A percentile compares a stretch with the other conserved stretches of the same genome.
Evolutionary conservation across 2,797 vertebrate species (phyloP).

Genomic region (Pipistrellus pygmaeus): DNA sequence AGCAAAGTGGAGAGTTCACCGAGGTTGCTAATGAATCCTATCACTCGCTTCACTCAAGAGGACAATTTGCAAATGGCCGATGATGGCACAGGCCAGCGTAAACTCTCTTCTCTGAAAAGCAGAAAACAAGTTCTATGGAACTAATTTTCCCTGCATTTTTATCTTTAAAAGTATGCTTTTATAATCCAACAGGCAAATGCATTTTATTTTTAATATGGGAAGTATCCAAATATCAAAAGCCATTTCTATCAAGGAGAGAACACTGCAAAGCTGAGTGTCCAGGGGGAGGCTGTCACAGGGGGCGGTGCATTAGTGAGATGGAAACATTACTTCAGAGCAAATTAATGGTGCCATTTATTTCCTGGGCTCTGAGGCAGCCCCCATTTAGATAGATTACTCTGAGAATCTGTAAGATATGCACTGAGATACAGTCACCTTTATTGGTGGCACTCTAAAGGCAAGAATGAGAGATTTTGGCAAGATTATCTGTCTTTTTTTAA

Average conservation of each 20-base stretch:
- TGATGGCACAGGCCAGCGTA: not conserved
- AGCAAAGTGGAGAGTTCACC: constrained; percentile 8
- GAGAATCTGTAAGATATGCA: constrained; percentile 36
- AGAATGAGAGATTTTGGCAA: constrained; percentile 28
- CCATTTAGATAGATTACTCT: constrained; percentile 59
- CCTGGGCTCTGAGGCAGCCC: constrained; percentile 48
- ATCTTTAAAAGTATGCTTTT: not conserved
- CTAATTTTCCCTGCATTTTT: constrained; percentile 19
- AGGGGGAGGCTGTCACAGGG: not conserved
- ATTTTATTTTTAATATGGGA: not conserved
- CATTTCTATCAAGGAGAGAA: not conserved
- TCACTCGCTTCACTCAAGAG: not conserved
- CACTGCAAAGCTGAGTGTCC: not conserved
- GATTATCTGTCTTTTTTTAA: constrained; percentile 50
- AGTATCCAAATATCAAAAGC: not conserved
- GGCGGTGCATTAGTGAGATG: constrained; percentile 48
- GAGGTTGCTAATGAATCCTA: constrained; percentile 3
- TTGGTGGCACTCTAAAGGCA: constrained; percentile 60
- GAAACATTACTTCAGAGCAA: constrained; percentile 55
- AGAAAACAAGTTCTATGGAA: not conserved
- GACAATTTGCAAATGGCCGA: not conserved
- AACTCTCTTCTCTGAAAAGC: not conserved
- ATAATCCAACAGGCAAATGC: not conserved
- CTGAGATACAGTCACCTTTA: constrained; percentile 59
- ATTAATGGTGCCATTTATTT: constrained; percentile 70